These are phyloP conservation scores for Conger conger DNA, from an alignment of 2,113 vertebrate genomes.

Conservation along the genomic window DNA sequence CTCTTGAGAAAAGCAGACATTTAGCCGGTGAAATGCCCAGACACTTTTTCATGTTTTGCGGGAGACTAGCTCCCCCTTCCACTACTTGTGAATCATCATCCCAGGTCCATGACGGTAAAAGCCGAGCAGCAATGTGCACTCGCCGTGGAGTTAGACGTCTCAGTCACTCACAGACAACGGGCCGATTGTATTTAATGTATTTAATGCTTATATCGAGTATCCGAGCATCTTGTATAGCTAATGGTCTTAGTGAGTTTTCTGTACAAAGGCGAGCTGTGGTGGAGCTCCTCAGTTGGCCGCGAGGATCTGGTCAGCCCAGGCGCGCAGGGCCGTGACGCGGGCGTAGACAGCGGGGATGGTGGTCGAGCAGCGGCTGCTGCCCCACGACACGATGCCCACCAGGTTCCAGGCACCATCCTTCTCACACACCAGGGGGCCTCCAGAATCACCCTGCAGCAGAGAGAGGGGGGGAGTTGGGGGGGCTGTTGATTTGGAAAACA, in stretches of 20 bases:
- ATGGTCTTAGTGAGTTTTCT: background rate
- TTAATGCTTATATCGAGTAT: background rate
- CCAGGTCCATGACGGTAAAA: background rate
- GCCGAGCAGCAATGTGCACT: background rate
- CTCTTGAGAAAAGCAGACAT: background rate
- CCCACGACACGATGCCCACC: constrained; percentile 73
- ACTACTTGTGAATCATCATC: background rate
- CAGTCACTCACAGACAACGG: background rate
- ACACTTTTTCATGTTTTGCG: background rate
- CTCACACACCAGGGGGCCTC: constrained; percentile 69
- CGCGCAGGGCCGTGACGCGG: constrained; percentile 65
- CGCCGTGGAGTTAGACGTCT: background rate
- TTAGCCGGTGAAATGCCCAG: background rate
- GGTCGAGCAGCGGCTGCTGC: constrained; percentile 66
- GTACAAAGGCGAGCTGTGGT: background rate
- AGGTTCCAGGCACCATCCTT: constrained; percentile 62
- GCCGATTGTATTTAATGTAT: background rate
- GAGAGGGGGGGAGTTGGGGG: no score
- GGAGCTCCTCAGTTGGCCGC: constrained; percentile 59
- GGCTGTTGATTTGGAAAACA: background rate
- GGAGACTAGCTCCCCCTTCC: background rate
- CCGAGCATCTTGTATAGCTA: background rate
- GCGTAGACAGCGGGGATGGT: constrained; percentile 66
- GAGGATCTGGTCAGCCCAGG: constrained; percentile 68
- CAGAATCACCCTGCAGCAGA: constrained; percentile 64